Conservation (phyloP, 1,140 invertebrate species). For the Diachasma alloeum region DNA sequence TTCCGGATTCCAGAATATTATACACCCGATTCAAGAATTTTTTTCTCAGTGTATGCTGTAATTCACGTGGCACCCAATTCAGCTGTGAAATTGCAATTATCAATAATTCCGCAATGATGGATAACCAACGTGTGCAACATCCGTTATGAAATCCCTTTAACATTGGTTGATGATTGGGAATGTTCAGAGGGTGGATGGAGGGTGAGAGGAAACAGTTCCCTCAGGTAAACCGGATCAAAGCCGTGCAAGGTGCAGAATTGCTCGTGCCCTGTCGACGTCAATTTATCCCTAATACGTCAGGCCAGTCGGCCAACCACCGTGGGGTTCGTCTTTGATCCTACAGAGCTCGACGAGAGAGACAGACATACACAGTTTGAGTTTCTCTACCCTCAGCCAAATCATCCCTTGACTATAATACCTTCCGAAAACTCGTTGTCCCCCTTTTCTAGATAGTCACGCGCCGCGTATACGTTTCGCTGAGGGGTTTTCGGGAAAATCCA, state of each 20-base stretch:
- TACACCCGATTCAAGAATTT: too few relatives aligned
- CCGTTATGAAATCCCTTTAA: constrained; percentile 6
- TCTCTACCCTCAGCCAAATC: constrained; percentile 26
- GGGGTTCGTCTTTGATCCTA: constrained; percentile 48
- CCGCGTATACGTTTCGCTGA: constrained; percentile 32
- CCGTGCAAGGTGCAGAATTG: constrained; percentile 33
- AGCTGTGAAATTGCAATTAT: background rate
- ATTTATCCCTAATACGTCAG: constrained; percentile 57
- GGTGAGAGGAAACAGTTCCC: constrained; percentile 31
- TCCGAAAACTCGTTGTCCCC: constrained; percentile 41
- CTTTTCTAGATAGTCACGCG: constrained; percentile 36
- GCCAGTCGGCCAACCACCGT: constrained; percentile 36
- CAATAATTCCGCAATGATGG: background rate
- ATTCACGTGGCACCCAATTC: background rate
- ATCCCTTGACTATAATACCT: constrained; percentile 38
- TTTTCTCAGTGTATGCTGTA: background rate
- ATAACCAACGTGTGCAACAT: background rate
- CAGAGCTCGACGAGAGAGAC: background rate
- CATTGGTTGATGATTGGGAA: constrained; percentile 18
- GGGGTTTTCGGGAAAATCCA: constrained; percentile 44
- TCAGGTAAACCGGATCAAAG: constrained; percentile 52
- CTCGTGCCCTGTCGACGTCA: constrained; percentile 47
- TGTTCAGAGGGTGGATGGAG: background rate
- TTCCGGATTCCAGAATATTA: too few relatives aligned
- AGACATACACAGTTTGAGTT: constrained; percentile 8